phyloP scores from a whole-genome alignment of 2,888 invertebrate species.

The Spatulosminthurus flaviceps region DNA sequence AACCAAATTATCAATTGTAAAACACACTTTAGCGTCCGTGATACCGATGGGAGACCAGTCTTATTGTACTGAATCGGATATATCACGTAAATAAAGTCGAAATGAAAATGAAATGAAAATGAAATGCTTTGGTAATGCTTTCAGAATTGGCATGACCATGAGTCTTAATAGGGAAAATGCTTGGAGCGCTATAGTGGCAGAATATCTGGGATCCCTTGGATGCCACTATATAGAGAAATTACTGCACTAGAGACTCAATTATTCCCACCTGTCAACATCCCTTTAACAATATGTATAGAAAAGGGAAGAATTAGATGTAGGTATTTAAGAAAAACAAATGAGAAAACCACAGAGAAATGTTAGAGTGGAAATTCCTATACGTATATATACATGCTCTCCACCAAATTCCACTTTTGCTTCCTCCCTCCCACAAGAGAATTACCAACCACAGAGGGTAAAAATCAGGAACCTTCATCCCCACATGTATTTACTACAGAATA shows the following conservation, averaged over 20 bases:
- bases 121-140: too few species aligned
- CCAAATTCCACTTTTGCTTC: neutral
- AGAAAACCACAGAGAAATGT: neutral
- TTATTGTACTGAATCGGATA: too few species aligned
- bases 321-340: slow-evolving; percentile 3
- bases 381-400: neutral
- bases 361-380: neutral
- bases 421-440: neutral
- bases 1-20: too few species aligned
- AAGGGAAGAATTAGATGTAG: neutral
- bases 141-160: too few species aligned
- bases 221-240: too few species aligned
- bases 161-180: too few species aligned
- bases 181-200: too few species aligned
- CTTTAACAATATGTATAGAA: neutral
- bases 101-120: too few species aligned
- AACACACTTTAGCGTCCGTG: too few species aligned
- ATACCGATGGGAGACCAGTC: too few species aligned
- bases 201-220: too few species aligned
- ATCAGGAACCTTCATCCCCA: neutral
- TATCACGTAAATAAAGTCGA: too few species aligned
- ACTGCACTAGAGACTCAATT: neutral
- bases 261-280: neutral
- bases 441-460: neutral
- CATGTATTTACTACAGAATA: neutral